These are phyloP conservation scores for Tetramorium alpestre DNA, from an alignment of 1,140 invertebrate species.

Conservation along the genomic window DNA sequence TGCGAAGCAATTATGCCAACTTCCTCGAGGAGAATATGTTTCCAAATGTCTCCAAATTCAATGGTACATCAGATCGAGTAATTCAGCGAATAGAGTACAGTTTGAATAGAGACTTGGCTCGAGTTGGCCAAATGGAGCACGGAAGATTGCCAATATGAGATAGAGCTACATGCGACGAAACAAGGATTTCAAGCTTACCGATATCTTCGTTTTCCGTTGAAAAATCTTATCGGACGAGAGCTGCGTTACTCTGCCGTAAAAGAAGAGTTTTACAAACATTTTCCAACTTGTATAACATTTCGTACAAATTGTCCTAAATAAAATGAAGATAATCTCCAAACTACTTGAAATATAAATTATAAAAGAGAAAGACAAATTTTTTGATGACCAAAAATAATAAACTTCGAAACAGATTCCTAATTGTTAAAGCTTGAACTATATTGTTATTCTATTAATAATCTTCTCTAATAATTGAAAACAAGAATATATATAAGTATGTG, in stretches of 20 bases:
- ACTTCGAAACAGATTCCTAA: too few species aligned
- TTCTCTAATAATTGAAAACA: background rate
- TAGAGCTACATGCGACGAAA: slow-evolving; percentile 24
- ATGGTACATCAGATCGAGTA: background rate
- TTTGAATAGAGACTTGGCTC: background rate
- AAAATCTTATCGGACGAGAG: slow-evolving; percentile 16
- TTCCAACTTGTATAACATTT: background rate
- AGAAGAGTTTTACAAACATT: background rate
- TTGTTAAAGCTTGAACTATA: background rate
- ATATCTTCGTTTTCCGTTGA: slow-evolving; percentile 9
- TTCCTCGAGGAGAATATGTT: background rate
- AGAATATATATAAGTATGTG: background rate
- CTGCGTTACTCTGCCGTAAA: background rate
- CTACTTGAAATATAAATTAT: slow-evolving; percentile 1
- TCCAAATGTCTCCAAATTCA: slow-evolving; percentile 23
- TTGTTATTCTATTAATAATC: background rate
- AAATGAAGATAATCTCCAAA: background rate
- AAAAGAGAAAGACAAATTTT: too few species aligned
- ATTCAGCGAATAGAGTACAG: background rate
- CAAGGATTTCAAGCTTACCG: slow-evolving; percentile 15
- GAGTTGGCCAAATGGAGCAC: slow-evolving; percentile 27
- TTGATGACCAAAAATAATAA: too few species aligned
- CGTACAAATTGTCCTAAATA: background rate
- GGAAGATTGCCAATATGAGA: slow-evolving; percentile 57
- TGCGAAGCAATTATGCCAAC: slow-evolving; percentile 34